Evolutionary conservation across 2,113 vertebrate genomes (phyloP).

Genomic region (Myiozetetes cayanensis): DNA sequence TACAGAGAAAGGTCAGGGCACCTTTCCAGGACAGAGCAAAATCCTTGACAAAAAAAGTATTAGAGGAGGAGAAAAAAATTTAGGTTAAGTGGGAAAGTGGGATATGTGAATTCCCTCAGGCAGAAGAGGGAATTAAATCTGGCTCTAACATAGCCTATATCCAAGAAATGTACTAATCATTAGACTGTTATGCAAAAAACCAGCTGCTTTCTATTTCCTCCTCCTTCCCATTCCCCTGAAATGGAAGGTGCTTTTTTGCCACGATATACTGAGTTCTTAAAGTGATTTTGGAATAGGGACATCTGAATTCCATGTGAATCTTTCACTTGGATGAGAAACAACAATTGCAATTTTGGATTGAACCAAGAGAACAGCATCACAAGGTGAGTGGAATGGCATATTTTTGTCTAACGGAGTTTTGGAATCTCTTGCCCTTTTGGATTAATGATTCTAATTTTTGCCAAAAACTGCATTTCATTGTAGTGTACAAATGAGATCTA

Average conservation of each 20-base stretch:
- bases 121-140: not conserved
- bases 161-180: not conserved
- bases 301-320: not conserved
- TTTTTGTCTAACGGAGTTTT: not conserved
- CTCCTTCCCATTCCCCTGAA: not conserved
- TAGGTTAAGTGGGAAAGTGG: not conserved
- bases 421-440: not conserved
- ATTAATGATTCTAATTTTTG: not conserved
- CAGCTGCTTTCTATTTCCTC: not conserved
- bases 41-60: slow-evolving; percentile 6
- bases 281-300: not conserved
- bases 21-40: slow-evolving; percentile 31
- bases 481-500: not conserved
- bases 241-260: not conserved
- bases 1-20: slow-evolving; percentile 42
- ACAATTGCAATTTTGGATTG: not conserved
- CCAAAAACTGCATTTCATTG: not conserved
- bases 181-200: not conserved
- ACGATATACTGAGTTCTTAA: not conserved
- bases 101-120: not conserved
- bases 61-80: not conserved
- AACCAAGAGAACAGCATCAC: not conserved
- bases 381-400: not conserved
- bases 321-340: not conserved
- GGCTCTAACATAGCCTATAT: not conserved